A percentile compares a stretch with the other conserved stretches of the same genome.
phyloP scores from a whole-genome alignment of 2,113 vertebrate species.

The Brienomyrus longianalis region DNA sequence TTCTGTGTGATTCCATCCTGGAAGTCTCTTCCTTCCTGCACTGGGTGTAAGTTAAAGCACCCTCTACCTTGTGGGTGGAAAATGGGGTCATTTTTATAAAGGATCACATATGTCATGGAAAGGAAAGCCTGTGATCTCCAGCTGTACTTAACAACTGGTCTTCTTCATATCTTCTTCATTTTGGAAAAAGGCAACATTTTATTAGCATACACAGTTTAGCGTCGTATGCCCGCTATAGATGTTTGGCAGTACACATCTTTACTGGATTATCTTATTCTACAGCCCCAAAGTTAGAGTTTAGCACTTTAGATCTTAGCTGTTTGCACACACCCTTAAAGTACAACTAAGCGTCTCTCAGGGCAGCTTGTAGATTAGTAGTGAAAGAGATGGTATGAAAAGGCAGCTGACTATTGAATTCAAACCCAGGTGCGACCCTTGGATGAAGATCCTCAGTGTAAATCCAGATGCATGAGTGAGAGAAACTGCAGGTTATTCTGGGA shows the following conservation, averaged over 20 bases:
- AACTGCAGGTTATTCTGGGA: neutral
- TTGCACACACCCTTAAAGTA: neutral
- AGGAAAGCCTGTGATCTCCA: neutral
- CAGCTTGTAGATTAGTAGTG: neutral
- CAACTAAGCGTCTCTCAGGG: neutral
- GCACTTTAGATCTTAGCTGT: neutral
- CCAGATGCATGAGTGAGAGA: neutral
- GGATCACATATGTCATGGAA: neutral
- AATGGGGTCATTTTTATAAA: neutral
- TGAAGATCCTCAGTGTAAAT: neutral
- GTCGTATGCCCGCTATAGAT: neutral
- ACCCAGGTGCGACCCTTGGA: neutral
- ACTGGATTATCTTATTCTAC: neutral
- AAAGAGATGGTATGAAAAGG: neutral
- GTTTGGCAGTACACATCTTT: neutral
- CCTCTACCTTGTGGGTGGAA: neutral
- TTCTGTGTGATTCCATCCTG: neutral
- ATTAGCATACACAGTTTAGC: neutral
- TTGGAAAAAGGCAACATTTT: neutral
- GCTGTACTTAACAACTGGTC: neutral
- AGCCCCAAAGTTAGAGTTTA: neutral
- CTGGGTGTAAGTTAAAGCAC: neutral
- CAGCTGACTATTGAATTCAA: neutral
- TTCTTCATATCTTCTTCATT: neutral
- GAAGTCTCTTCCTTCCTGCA: neutral